Base-by-base conservation (phyloP, 1,140 invertebrate species). In the Drosophila trapezifrons region DNA sequence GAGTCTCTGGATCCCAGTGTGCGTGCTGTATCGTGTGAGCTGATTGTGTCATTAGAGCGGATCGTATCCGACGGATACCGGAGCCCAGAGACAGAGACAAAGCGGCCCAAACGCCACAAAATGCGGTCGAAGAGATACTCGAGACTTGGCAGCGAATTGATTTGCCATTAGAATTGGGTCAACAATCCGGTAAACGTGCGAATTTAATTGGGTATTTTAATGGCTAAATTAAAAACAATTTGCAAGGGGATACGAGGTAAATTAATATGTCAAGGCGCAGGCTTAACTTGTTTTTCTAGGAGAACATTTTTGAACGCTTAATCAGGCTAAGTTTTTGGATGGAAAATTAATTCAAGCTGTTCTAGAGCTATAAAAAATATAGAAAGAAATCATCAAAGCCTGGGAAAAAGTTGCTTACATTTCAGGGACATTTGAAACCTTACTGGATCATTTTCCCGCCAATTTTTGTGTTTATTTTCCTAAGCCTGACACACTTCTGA, bases 11-110 rank as follows among this genome's bases (percentile, higher is more conserved):
- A 56, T 37, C 27, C 10, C 25, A 47, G 56, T 56, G 27, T 64
- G 55, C 75, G 77, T 84, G 80, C 45, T 71, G 80, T 83, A 82
- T 76, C 62, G 60, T 76, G 78, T 79, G 84, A 79, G 79, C 72
- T 89, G 84, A 86, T 86, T 86, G 75, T 86, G 82, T 87, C 82
- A 83, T 84, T 85, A 85, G 66, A 85, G 63, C 67, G 80, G 63
- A 76, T 69, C 56, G 70, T 66, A 83, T 79, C 65, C 70, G 54
- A 38, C 43, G 51, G 65, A 71, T 70, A 71, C 49, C 7, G 42
- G 9, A 42, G 46, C 22, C 20, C 29, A 32, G 18, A 54, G 81
- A 86, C 82, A 86, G 60, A 85, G 82, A 85, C 82, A 86, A 81
- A 72, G 82, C 79, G 69, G 65, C 25, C 67, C 42, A 56, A 71